Percentiles rank a stretch among this genome's conserved stretches.
Conservation (phyloP, 1,140 invertebrate species). For the Drosophila pachea region DNA sequence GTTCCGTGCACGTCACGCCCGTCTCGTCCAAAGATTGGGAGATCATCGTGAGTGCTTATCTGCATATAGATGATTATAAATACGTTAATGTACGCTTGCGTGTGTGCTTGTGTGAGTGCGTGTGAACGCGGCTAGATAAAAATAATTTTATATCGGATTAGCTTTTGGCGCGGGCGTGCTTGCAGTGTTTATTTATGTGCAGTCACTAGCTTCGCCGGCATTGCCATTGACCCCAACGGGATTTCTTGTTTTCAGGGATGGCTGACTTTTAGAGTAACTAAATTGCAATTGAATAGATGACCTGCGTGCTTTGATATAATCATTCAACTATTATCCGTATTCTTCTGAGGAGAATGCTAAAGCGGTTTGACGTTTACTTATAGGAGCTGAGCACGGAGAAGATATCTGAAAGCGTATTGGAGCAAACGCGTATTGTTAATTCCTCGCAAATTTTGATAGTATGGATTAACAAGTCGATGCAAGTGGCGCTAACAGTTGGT, state of each 20-base stretch:
- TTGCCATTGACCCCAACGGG: slow-evolving; percentile 70
- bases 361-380: no score
- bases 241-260: slow-evolving; percentile 21
- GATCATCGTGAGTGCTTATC: slow-evolving; percentile 74
- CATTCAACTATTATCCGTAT: no score
- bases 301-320: no score
- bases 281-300: no score
- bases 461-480: slow-evolving; percentile 80
- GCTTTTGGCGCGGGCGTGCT: slow-evolving; percentile 67
- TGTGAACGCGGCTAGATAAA: slow-evolving; percentile 41
- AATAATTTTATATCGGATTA: slow-evolving; percentile 72
- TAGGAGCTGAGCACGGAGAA: slow-evolving; percentile 80
- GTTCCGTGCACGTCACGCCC: slow-evolving; percentile 73
- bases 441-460: slow-evolving; percentile 79
- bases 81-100: no score
- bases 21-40: slow-evolving; percentile 78
- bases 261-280: slow-evolving; percentile 5
- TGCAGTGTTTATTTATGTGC: slow-evolving; percentile 58
- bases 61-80: no score
- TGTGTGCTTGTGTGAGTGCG: slow-evolving; percentile 1
- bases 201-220: slow-evolving; percentile 54
- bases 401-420: slow-evolving; percentile 79
- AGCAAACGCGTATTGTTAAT: slow-evolving; percentile 80
- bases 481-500: slow-evolving; percentile 80
- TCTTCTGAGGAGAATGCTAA: no score